Conservation (phyloP, 2,888 invertebrate genomes). For the Adelognathus sp. region DNA sequence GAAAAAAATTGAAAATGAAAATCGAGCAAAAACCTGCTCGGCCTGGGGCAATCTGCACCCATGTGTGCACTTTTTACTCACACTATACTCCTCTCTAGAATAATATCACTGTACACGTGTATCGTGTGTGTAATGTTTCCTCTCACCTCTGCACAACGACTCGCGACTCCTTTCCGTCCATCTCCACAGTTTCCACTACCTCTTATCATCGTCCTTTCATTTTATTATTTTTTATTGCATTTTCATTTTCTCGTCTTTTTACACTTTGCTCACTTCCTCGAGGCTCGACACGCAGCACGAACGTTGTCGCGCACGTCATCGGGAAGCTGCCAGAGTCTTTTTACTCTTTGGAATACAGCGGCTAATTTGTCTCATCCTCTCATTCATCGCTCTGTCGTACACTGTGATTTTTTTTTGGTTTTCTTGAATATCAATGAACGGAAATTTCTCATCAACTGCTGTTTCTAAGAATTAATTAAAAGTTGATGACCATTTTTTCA, state of each 20-base stretch:
- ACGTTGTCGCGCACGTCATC: conserved; percentile 29
- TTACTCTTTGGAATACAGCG: conserved; percentile 6
- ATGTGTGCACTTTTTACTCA: conserved; percentile 27
- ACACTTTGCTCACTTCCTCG: conserved; percentile 36
- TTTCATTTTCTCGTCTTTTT: conserved; percentile 59
- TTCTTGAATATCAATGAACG: background rate
- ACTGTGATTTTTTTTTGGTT: no score
- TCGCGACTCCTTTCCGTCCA: conserved; percentile 23
- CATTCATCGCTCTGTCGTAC: background rate
- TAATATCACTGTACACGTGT: conserved; percentile 9
- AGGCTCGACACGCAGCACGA: conserved; percentile 39
- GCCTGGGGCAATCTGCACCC: conserved; percentile 73
- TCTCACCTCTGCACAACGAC: conserved; percentile 26
- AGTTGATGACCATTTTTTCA: no score
- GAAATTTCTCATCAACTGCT: background rate
- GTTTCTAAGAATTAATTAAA: background rate
- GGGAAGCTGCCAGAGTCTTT: conserved; percentile 6
- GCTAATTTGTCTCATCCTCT: conserved; percentile 19
- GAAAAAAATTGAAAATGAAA: no score
- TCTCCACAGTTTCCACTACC: conserved; percentile 34
- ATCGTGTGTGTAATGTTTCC: conserved; percentile 13
- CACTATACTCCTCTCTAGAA: conserved; percentile 35
- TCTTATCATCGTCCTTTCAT: conserved; percentile 40
- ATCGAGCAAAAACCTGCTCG: conserved; percentile 78
- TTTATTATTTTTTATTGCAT: conserved; percentile 51